Evolutionary conservation across 1,140 invertebrate genomes (phyloP), one percentile per base, ranked within the genome.

Genomic region (Leptinotarsa lineolata): DNA sequence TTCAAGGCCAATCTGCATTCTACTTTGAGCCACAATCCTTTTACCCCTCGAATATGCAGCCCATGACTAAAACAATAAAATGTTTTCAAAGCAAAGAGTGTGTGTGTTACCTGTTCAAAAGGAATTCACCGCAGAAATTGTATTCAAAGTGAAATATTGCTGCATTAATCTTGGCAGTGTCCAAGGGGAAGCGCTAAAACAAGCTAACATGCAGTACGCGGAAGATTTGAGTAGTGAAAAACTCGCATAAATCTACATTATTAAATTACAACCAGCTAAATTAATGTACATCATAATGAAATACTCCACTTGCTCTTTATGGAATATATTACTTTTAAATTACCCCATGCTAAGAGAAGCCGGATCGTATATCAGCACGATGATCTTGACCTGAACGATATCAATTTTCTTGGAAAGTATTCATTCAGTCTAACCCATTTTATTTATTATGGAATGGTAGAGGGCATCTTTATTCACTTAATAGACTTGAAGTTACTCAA

Each of bases 111-210:
- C 46, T 59, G 21, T 59, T 20, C 11, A 18, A 68, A 15, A 72
- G 61, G 70, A 46, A 72, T 70, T 70, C 30, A 60, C 68, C 68
- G 59, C 68, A 70, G 68, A 59, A 58, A 70, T 24, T 21, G 21
- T 39, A n/a, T 70, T 46, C 30, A 48, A 63, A 72, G 70, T 68
- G 70, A 72, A 72, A 44, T 72, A 72, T 66, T 16, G 63, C n/a
- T 16, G 70, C 70, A 72, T 72, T 72, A 72, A 72, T 72, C 70
- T 72, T 66, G 46, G 30, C 70, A 45, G 60, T 72, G 70, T 72
- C 70, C 70, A 48, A 72, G 63, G 61, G 70, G 70, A 68, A 48
- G 45, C 59, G 60, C 70, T 72, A 65, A 72, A 72, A 72, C 70
- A 72, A 72, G 60, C 39, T 48, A 48, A n/a, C 18, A 22, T 46